Conservation (phyloP, 1,140 invertebrate species). For the Cardiocondyla obscurior region DNA sequence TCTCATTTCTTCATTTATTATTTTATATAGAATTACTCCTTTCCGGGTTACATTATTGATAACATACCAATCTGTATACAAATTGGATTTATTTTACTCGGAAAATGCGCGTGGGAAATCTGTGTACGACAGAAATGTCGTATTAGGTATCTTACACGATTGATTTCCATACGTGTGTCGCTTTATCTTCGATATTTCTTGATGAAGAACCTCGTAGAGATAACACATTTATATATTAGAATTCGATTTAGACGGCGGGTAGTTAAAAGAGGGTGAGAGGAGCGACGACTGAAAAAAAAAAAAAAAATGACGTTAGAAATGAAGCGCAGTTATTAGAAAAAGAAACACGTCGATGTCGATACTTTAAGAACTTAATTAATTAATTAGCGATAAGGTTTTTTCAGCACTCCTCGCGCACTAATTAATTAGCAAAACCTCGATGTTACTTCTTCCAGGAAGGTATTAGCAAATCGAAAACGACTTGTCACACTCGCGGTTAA, state of each 20-base stretch:
- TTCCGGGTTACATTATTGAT: neutral
- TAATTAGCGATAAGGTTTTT: conserved; percentile 59
- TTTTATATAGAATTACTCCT: neutral
- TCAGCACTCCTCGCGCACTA: conserved; percentile 68
- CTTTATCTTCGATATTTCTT: neutral
- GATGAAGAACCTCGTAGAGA: conserved; percentile 21
- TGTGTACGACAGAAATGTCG: neutral
- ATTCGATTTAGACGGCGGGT: conserved; percentile 1
- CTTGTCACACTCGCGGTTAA: conserved; percentile 24
- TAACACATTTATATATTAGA: conserved; percentile 26
- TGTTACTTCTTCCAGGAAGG: conserved; percentile 64
- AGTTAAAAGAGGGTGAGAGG: neutral
- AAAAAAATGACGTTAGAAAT: neutral
- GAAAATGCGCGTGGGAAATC: neutral
- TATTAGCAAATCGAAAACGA: conserved; percentile 18
- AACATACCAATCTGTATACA: neutral
- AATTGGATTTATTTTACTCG: neutral
- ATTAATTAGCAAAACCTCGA: conserved; percentile 56
- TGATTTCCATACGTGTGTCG: neutral
- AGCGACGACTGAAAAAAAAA: too few relatives aligned
- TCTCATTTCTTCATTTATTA: neutral
- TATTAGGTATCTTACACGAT: neutral
- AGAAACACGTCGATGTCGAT: conserved; percentile 47
- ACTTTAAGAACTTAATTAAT: conserved; percentile 59
- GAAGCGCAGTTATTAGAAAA: neutral